Evolutionary conservation across 2,797 vertebrate species (phyloP).

Genomic region (Helarctos malayanus): DNA sequence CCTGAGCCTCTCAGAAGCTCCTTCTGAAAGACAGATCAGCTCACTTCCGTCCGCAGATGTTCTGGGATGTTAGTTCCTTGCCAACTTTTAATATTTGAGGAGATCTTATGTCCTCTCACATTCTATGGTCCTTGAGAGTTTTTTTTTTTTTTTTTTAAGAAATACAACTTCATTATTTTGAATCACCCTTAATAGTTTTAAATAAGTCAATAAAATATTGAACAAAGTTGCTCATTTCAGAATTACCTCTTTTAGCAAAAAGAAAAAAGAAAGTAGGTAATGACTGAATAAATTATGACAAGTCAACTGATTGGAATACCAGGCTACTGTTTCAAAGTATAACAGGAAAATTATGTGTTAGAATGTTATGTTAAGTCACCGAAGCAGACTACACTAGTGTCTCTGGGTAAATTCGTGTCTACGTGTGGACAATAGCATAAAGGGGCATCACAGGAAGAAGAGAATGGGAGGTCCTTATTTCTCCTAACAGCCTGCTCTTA

Average conservation of each 20-base stretch:
- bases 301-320: background rate
- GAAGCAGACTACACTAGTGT: background rate
- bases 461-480: background rate
- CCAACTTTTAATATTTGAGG: background rate
- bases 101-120: background rate
- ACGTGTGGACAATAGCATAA: background rate
- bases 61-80: background rate
- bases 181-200: conserved; percentile 9
- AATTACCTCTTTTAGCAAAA: conserved; percentile 22
- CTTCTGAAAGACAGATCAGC: background rate
- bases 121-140: background rate
- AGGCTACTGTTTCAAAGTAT: conserved; percentile 3
- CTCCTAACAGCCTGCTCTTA: background rate
- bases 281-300: background rate
- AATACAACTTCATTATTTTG: conserved; percentile 35
- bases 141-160: background rate
- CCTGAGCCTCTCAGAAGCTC: background rate
- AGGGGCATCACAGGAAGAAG: background rate
- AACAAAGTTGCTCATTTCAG: conserved; percentile 6
- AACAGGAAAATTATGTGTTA: background rate
- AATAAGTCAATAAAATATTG: conserved; percentile 31
- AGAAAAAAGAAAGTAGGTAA: background rate
- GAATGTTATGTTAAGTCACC: background rate
- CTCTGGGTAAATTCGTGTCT: background rate
- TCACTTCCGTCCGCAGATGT: background rate